Percentiles rank a stretch among this genome's conserved stretches.
Conservation (phyloP, 2,888 invertebrate genomes). For the Panzeria rudis region DNA sequence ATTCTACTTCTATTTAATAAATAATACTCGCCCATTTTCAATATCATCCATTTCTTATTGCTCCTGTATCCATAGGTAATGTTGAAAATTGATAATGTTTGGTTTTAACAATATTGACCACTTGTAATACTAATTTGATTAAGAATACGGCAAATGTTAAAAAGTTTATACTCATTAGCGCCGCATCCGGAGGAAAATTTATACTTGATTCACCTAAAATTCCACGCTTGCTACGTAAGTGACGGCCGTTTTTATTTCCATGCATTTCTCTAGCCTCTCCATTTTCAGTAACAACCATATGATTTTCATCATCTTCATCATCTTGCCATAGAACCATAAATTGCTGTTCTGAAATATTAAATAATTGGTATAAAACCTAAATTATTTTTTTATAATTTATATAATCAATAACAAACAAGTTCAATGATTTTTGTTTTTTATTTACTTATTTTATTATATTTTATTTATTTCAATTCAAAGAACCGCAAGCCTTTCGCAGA, state of each 20-base stretch:
- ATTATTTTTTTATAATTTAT: background rate
- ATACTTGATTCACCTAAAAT: constrained; percentile 85
- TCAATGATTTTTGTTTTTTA: too few species aligned
- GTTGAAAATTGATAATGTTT: constrained; percentile 84
- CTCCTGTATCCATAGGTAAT: constrained; percentile 73
- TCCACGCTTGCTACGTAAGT: constrained; percentile 78
- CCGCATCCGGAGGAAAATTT: constrained; percentile 92
- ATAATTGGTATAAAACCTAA: background rate
- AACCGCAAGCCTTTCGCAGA: too few species aligned
- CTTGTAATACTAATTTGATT: constrained; percentile 91
- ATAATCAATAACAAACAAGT: too few species aligned
- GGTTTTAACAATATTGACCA: constrained; percentile 87
- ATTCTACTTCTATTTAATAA: background rate
- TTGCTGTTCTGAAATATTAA: constrained; percentile 83
- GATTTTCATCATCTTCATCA: constrained; percentile 38
- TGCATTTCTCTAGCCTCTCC: background rate
- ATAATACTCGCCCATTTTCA: background rate
- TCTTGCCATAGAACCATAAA: constrained; percentile 84
- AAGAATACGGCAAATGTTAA: constrained; percentile 93
- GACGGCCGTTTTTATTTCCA: constrained; percentile 64
- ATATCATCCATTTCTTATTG: constrained; percentile 51
- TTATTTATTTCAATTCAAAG: too few species aligned
- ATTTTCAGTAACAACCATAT: background rate
- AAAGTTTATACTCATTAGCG: constrained; percentile 92
- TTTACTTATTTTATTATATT: too few species aligned